These are phyloP conservation scores for Gerris buenoi DNA, from an alignment of 1,140 invertebrate species.

Conservation along the genomic window DNA sequence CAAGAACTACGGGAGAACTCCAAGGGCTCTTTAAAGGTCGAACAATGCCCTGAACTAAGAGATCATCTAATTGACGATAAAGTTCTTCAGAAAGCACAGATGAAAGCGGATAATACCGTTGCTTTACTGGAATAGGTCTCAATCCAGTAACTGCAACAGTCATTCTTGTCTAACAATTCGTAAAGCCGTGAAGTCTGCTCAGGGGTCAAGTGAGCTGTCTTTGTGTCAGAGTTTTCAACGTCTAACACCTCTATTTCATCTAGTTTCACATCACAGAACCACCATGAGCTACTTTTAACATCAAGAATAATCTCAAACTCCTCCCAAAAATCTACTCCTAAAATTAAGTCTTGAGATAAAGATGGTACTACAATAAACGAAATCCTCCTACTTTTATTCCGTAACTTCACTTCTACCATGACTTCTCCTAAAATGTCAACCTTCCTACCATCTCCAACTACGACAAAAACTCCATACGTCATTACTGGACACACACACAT, in stretches of 20 bases:
- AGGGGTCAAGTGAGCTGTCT: background rate
- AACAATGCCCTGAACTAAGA: conserved; percentile 12
- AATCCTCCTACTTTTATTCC: too few species aligned
- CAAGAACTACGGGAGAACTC: conserved; percentile 27
- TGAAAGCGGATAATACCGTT: conserved; percentile 13
- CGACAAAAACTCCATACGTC: too few species aligned
- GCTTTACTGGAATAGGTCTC: conserved; percentile 7
- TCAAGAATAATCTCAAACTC: background rate
- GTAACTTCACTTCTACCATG: too few species aligned
- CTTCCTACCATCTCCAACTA: too few species aligned
- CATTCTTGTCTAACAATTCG: too few species aligned
- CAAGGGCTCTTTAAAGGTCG: too few species aligned
- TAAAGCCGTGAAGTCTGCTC: too few species aligned
- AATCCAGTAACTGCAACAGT: too few species aligned
- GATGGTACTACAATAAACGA: background rate
- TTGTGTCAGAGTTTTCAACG: background rate
- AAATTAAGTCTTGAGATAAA: background rate
- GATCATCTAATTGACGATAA: conserved; percentile 15
- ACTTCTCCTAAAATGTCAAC: too few species aligned
- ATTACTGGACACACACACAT: too few species aligned
- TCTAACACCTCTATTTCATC: background rate
- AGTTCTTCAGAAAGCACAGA: conserved; percentile 3
- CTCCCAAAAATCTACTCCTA: background rate
- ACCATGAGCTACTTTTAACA: background rate
- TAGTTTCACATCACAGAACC: background rate